Percentiles rank a stretch among this genome's conserved stretches.
phyloP scores from a whole-genome alignment of 1,140 invertebrate genomes.

The Schlechtendalia chinensis region DNA sequence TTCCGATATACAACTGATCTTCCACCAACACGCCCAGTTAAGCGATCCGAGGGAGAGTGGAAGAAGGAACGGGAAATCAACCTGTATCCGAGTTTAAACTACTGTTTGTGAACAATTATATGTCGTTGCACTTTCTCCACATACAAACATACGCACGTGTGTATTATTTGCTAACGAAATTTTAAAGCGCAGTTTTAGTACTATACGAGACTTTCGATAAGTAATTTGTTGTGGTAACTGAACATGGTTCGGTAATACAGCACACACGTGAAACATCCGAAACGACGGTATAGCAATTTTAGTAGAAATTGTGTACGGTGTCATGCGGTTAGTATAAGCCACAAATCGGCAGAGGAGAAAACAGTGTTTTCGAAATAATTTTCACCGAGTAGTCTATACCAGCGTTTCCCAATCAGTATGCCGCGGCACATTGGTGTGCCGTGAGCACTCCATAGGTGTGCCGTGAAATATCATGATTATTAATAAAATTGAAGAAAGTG shows the following conservation, averaged over 20 bases:
- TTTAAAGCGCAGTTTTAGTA: neutral
- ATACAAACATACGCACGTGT: neutral
- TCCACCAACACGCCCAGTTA: too few species aligned
- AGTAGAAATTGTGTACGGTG: neutral
- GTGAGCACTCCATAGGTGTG: too few species aligned
- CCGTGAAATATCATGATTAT: too few species aligned
- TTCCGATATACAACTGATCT: too few species aligned
- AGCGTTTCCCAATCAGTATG: too few species aligned
- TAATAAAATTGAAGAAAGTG: too few species aligned
- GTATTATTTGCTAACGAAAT: neutral
- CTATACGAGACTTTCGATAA: slow-evolving; percentile 1
- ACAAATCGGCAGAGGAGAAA: neutral
- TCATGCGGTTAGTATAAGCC: slow-evolving; percentile 5
- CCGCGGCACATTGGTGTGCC: too few species aligned
- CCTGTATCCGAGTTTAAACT: neutral
- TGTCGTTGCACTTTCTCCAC: neutral
- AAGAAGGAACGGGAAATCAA: too few species aligned
- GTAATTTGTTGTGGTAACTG: slow-evolving; percentile 1
- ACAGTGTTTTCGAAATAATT: neutral
- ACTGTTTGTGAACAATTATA: neutral
- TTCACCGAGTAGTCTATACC: neutral
- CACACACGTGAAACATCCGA: neutral
- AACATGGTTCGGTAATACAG: neutral
- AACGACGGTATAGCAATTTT: neutral
- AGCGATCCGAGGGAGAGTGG: too few species aligned